Evolutionary conservation across 2,797 vertebrate species (phyloP), one percentile per base, ranked within the genome.

Genomic region (Euphonia xanthogaster): DNA sequence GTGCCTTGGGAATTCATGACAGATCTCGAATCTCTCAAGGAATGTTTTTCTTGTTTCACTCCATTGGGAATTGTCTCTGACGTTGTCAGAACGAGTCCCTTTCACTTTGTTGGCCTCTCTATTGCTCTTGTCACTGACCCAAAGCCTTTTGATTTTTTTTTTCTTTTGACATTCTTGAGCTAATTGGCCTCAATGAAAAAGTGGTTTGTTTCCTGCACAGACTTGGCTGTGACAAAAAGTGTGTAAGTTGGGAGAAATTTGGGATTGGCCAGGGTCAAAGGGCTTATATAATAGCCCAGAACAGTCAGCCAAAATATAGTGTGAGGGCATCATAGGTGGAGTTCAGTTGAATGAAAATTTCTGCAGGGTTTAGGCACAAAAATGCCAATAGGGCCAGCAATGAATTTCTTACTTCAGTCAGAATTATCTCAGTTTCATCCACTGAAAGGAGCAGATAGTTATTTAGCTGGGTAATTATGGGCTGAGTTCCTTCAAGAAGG

Each of bases 171-270:
- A 25, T 94, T 95, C 88, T 94, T 91, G 82, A 95, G 93, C 81
- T 97, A 97, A 97, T 97, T 97, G 85, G 96, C 77, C 75, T 89
- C 89, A 94, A 23, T 96, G 85, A 96, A 97, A 96, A 96, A 97
- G 96, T 95, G 89, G 90, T 97, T 97, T 97, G 89, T 97, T 97
- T 96, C 94, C 89, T 97, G 85, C 84, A 94, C 82, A 94, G 92
- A 95, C 86, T 96, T 97, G 94, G 92, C 97, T 96, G 93, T 94
- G 88, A 95, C 75, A 93, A 92, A 88, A 78, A 70, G 55, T 78
- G 57, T 94, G 82, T 92, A 95, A 66, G 50, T 70, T 96, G 72
- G 80, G 86, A 86, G 89, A 96, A 96, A 94, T 92, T 61, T 96
- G 48, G 93, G 86, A 63, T 51, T 94, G 48, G 45, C 66, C 50